These are phyloP conservation scores for Microctenopoma lineatum DNA, from an alignment of 2,797 vertebrate genomes.

Conservation along the genomic window DNA sequence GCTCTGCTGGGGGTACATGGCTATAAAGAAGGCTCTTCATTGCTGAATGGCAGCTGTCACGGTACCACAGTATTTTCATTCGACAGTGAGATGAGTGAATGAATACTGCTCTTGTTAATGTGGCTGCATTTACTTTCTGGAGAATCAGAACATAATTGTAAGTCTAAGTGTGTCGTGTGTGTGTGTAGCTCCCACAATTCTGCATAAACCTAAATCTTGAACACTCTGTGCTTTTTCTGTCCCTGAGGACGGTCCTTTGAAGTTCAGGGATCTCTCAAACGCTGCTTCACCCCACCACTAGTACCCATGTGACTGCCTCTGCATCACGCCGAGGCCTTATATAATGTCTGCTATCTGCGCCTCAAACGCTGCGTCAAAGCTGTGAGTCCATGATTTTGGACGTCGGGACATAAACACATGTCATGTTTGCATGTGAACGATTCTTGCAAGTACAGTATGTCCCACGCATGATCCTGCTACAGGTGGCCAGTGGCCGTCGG, in stretches of 20 bases:
- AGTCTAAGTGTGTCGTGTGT: not conserved
- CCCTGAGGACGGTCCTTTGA: slow-evolving; percentile 71
- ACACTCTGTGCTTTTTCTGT: slow-evolving; percentile 15
- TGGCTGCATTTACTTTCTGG: not conserved
- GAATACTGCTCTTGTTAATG: too few relatives aligned
- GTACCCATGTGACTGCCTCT: slow-evolving; percentile 22
- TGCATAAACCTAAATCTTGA: slow-evolving; percentile 53
- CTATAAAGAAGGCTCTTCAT: too few relatives aligned
- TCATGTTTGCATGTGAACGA: slow-evolving; percentile 17
- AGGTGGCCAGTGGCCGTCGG: slow-evolving; percentile 60
- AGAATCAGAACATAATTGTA: slow-evolving; percentile 1
- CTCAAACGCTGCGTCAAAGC: not conserved
- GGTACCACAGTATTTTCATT: too few relatives aligned
- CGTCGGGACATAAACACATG: not conserved
- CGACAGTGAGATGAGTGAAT: too few relatives aligned
- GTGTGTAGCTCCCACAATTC: slow-evolving; percentile 12
- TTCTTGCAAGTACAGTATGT: slow-evolving; percentile 22
- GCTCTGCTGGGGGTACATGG: too few relatives aligned
- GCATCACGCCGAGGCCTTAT: slow-evolving; percentile 38
- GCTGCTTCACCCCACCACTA: slow-evolving; percentile 38
- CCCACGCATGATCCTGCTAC: slow-evolving; percentile 39
- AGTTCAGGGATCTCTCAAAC: slow-evolving; percentile 69
- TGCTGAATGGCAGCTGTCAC: too few relatives aligned
- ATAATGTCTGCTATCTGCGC: slow-evolving; percentile 29
- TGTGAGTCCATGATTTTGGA: slow-evolving; percentile 3